phyloP scores from a whole-genome alignment of 92 coral and sea anemone species.

The Porites divaricata region DNA sequence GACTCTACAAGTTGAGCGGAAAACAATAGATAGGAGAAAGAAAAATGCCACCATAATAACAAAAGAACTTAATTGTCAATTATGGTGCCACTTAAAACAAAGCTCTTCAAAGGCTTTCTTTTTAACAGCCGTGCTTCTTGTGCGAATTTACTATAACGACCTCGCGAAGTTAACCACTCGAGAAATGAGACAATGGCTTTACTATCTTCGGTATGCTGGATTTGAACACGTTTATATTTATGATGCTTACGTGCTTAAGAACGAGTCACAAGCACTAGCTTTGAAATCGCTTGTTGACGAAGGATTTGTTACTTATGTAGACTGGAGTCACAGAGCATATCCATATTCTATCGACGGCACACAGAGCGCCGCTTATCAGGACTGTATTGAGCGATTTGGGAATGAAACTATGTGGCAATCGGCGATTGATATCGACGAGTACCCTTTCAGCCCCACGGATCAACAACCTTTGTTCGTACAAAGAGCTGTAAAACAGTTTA shows the following conservation, averaged over 20 bases:
- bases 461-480: conserved; percentile 24
- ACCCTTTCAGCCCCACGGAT: conserved; percentile 56
- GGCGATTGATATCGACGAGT: conserved; percentile 63
- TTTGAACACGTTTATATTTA: conserved; percentile 65
- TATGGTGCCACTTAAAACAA: conserved; percentile 61
- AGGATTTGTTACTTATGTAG: conserved; percentile 68
- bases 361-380: conserved; percentile 59
- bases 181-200: conserved; percentile 68
- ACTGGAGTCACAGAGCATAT: conserved; percentile 57
- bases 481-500: conserved; percentile 22
- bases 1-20: too few relatives aligned
- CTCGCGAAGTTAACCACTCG: conserved; percentile 57
- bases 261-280: conserved; percentile 59
- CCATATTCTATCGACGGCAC: conserved; percentile 60
- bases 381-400: conserved; percentile 41
- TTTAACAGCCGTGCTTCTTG: conserved; percentile 65
- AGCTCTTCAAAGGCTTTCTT: conserved; percentile 52
- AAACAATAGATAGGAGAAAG: background rate
- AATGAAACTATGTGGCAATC: conserved; percentile 47
- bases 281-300: conserved; percentile 45
- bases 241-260: conserved; percentile 56
- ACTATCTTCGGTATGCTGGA: conserved; percentile 63
- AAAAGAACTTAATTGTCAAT: conserved; percentile 4
- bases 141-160: conserved; percentile 53
- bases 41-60: background rate